Percentiles rank a stretch among this genome's conserved stretches.
Conservation (phyloP, 1,140 invertebrate species). For the Trinorchestia longiramus region DNA sequence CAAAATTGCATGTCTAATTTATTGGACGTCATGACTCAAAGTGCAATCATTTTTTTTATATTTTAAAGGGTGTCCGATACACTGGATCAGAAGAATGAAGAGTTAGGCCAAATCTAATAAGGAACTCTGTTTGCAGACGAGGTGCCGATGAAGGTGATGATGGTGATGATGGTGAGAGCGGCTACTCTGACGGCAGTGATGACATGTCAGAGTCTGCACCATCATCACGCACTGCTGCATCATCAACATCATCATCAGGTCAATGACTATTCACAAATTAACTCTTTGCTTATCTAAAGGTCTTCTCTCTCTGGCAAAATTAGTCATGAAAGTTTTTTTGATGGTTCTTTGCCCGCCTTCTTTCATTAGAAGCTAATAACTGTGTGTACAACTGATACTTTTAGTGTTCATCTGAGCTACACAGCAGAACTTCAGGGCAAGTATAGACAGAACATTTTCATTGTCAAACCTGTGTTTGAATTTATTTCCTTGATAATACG, state of each 20-base stretch:
- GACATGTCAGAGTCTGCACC: not conserved
- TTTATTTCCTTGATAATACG: too few species aligned
- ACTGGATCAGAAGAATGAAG: too few species aligned
- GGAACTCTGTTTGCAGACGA: not conserved
- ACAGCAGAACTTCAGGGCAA: too few species aligned
- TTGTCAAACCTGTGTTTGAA: too few species aligned
- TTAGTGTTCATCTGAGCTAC: too few species aligned
- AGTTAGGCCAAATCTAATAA: not conserved
- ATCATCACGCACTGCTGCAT: not conserved
- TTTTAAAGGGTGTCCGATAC: too few species aligned
- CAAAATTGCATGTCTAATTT: too few species aligned
- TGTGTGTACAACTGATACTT: too few species aligned
- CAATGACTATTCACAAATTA: not conserved
- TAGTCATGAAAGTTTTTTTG: not conserved
- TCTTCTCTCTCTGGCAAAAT: not conserved
- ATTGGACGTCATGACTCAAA: too few species aligned
- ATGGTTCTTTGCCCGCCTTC: not conserved
- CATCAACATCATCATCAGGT: not conserved
- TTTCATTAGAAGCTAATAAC: not conserved
- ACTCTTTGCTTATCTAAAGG: not conserved
- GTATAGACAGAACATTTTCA: too few species aligned
- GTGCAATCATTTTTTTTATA: too few species aligned
- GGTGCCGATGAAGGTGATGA: constrained; percentile 15
- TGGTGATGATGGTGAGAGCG: constrained; percentile 23
- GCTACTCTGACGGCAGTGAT: constrained; percentile 1